A percentile compares a stretch with the other conserved stretches of the same genome.
These are phyloP conservation scores for Ptychadena robeensis DNA, from an alignment of 2,797 vertebrate genomes.

Conservation along the genomic window DNA sequence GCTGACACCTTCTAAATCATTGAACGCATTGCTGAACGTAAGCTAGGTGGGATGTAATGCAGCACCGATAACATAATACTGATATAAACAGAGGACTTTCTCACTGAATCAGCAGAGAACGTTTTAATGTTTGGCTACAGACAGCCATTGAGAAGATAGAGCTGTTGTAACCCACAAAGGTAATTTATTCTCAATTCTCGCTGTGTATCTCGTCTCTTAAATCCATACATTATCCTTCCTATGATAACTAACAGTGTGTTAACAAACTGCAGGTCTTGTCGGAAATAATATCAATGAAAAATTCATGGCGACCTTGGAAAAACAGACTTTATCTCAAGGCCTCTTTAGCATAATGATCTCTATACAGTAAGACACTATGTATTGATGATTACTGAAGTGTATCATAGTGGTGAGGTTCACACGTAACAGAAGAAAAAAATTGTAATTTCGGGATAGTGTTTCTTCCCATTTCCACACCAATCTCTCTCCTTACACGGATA, in stretches of 20 bases:
- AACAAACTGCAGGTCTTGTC: constrained; percentile 23
- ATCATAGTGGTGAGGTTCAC: too few species aligned
- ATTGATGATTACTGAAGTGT: background rate
- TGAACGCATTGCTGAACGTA: too few species aligned
- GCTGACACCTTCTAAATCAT: too few species aligned
- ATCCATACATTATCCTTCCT: constrained; percentile 21
- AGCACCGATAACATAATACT: background rate
- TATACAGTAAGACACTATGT: background rate
- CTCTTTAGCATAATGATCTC: background rate
- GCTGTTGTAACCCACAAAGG: constrained; percentile 2
- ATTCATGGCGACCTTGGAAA: constrained; percentile 16
- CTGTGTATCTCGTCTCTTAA: constrained; percentile 14
- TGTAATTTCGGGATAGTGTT: too few species aligned
- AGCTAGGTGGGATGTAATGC: background rate
- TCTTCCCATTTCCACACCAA: too few species aligned
- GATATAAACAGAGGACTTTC: background rate
- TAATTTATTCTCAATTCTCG: constrained; percentile 17
- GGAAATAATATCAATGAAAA: constrained; percentile 16
- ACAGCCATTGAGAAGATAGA: background rate
- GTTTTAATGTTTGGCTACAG: constrained; percentile 3
- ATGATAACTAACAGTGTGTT: background rate
- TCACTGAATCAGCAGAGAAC: background rate
- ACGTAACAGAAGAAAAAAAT: too few species aligned
- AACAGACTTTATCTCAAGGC: background rate
- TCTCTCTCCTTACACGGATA: too few species aligned